phyloP scores from a whole-genome alignment of 2,113 vertebrate species.

The Muntiacus reevesi region DNA sequence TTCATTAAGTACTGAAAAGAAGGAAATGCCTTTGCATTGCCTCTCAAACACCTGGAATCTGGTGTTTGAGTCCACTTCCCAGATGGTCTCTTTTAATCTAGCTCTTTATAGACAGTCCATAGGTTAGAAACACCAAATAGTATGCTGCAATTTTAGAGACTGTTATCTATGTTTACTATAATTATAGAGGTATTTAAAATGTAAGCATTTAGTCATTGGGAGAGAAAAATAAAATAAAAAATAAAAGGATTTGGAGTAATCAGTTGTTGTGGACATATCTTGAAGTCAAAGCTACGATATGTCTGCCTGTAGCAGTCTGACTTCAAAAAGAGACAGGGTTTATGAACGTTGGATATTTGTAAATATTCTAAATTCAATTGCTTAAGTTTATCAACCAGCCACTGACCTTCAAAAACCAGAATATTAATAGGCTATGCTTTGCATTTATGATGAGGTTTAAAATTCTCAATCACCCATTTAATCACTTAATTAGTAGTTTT shows the following conservation, averaged over 20 bases:
- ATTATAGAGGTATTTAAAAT: slow-evolving; percentile 35
- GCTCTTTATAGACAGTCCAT: background rate
- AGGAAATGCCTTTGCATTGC: background rate
- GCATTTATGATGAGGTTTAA: background rate
- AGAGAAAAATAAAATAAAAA: slow-evolving; percentile 41
- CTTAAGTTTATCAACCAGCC: background rate
- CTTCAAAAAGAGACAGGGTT: slow-evolving; percentile 21
- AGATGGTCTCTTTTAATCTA: background rate
- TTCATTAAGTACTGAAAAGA: background rate
- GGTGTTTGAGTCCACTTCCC: background rate
- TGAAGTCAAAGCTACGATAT: slow-evolving; percentile 22
- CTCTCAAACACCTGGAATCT: background rate
- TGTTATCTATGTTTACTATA: background rate
- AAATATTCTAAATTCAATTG: slow-evolving; percentile 42
- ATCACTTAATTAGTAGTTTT: background rate
- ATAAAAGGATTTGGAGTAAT: slow-evolving; percentile 38
- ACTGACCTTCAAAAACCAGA: background rate
- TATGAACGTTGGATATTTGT: slow-evolving; percentile 13
- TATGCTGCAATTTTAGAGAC: background rate
- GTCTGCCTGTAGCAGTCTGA: background rate
- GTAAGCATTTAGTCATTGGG: slow-evolving; percentile 8
- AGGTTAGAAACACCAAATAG: background rate
- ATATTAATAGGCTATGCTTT: background rate
- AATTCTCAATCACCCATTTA: background rate
- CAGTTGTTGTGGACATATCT: slow-evolving; percentile 14